Evolutionary conservation across 2,888 invertebrate species (phyloP).

Genomic region (Drosophila buzzatii): DNA sequence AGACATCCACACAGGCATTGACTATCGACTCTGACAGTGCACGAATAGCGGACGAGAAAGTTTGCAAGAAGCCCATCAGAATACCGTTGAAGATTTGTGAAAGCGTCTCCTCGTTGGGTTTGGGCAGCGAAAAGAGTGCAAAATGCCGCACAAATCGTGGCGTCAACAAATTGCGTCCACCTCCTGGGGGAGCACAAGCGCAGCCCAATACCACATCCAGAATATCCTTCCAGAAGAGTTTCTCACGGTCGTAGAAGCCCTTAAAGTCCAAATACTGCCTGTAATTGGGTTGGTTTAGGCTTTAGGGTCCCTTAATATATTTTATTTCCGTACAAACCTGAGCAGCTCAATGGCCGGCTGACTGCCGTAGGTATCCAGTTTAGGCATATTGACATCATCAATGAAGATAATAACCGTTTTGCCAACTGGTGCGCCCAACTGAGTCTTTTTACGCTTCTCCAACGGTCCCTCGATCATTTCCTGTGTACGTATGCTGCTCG

Average conservation of each 20-base stretch:
- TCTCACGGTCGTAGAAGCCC: conserved; percentile 95
- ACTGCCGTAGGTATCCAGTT: conserved; percentile 93
- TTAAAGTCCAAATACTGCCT: conserved; percentile 84
- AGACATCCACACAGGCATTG: conserved; percentile 93
- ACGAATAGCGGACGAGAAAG: conserved; percentile 90
- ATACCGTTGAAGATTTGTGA: conserved; percentile 84
- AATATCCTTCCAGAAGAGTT: conserved; percentile 95
- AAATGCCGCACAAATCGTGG: conserved; percentile 94
- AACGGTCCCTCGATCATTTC: conserved; percentile 93
- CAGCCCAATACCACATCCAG: conserved; percentile 93
- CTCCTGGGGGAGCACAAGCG: conserved; percentile 96
- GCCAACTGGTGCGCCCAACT: conserved; percentile 93
- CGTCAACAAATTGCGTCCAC: conserved; percentile 94
- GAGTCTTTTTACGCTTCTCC: conserved; percentile 92
- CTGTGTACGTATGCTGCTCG: conserved; percentile 93
- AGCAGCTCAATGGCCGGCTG: conserved; percentile 96
- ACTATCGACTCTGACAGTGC: conserved; percentile 90
- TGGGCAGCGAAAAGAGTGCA: conserved; percentile 93
- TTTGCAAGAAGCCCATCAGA: conserved; percentile 88
- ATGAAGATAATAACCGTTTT: conserved; percentile 94
- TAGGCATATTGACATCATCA: conserved; percentile 97
- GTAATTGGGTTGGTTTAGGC: conserved; percentile 2
- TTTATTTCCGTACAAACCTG: conserved; percentile 85
- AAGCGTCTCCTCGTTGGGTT: conserved; percentile 87
- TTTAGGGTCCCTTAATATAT: neutral